Conservation (phyloP, 2,888 invertebrate species). For the Abrostola triplasia region DNA sequence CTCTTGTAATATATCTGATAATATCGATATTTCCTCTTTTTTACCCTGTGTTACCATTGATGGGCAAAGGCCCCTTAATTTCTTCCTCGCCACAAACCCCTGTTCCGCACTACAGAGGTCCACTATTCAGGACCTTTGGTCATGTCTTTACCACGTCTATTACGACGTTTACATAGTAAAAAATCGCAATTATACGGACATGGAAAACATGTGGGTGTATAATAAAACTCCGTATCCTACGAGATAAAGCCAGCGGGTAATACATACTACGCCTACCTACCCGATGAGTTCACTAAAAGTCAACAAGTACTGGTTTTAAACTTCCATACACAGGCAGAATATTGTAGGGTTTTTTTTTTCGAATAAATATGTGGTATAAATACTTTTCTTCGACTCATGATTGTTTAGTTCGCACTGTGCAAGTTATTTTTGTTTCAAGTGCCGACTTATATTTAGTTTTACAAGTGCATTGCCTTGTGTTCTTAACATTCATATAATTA, state of each 20-base stretch:
- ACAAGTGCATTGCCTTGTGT: slow-evolving; percentile 45
- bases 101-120: too few relatives aligned
- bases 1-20: too few relatives aligned
- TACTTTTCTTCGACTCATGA: slow-evolving; percentile 6
- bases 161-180: too few relatives aligned
- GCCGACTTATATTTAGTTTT: slow-evolving; percentile 44
- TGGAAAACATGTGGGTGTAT: not conserved
- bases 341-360: not conserved
- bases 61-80: too few relatives aligned
- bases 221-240: not conserved
- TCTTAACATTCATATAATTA: slow-evolving; percentile 13
- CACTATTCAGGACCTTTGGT: too few relatives aligned
- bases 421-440: slow-evolving; percentile 43
- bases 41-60: too few relatives aligned
- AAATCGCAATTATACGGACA: not conserved
- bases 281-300: too few relatives aligned
- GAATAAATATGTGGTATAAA: not conserved
- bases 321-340: too few relatives aligned
- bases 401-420: slow-evolving; percentile 26
- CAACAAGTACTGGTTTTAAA: too few relatives aligned
- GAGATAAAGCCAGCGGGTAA: not conserved
- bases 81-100: too few relatives aligned
- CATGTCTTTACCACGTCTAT: too few relatives aligned
- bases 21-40: too few relatives aligned
- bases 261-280: not conserved